These are phyloP conservation scores for Aethina tumida DNA, from an alignment of 1,140 invertebrate species.

Conservation along the genomic window DNA sequence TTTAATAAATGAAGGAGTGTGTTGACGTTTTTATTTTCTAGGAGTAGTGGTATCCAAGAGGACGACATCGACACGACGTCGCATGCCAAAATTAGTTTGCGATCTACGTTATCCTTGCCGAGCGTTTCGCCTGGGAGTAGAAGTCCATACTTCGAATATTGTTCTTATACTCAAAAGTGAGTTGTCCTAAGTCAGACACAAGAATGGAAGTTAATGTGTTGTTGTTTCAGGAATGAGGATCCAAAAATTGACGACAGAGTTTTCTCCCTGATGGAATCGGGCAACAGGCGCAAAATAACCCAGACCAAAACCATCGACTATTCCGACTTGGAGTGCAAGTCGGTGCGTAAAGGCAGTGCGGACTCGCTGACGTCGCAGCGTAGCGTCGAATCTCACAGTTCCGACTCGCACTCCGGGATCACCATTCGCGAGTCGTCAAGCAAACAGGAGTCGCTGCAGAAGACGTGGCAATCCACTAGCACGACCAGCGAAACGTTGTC, in stretches of 20 bases:
- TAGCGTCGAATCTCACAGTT: constrained; percentile 28
- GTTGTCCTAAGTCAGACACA: constrained; percentile 9
- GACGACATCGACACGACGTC: constrained; percentile 41
- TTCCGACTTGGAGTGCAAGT: constrained; percentile 29
- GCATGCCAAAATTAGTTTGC: constrained; percentile 18
- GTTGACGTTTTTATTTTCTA: constrained; percentile 20
- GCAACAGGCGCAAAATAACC: constrained; percentile 46
- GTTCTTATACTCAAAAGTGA: constrained; percentile 6
- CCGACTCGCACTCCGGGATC: constrained; percentile 22
- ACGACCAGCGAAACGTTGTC: constrained; percentile 32
- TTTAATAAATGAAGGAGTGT: constrained; percentile 6
- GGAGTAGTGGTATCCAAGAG: constrained; percentile 49
- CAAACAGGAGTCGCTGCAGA: constrained; percentile 17
- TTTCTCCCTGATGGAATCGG: constrained; percentile 38
- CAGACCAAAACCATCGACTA: constrained; percentile 41
- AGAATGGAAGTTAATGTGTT: constrained; percentile 14
- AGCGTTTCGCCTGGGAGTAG: constrained; percentile 22
- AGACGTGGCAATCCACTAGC: constrained; percentile 29
- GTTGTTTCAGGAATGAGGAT: constrained; percentile 37
- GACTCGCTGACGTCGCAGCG: constrained; percentile 43
- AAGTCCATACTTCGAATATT: too few species aligned
- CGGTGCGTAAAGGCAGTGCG: constrained; percentile 41
- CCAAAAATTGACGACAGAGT: constrained; percentile 39
- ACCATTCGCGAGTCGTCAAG: constrained; percentile 12
- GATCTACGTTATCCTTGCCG: constrained; percentile 29